A percentile compares a stretch with the other conserved stretches of the same genome.
These are phyloP conservation scores for Anser brachyrhynchus DNA, from an alignment of 2,113 vertebrate species.

Conservation along the genomic window DNA sequence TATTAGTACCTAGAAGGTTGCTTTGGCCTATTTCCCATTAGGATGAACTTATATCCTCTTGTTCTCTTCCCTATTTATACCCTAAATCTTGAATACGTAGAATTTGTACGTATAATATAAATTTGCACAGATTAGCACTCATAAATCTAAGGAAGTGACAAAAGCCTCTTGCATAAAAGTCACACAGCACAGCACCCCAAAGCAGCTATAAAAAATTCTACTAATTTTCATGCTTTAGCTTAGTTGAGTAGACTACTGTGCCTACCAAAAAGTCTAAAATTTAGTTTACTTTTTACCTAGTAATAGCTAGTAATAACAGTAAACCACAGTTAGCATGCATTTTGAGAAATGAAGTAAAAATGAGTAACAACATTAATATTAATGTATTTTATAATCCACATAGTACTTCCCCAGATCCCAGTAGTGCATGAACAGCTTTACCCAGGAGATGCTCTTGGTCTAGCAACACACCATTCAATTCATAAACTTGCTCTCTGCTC, in stretches of 20 bases:
- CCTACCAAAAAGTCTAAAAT: not conserved
- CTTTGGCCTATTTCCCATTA: not conserved
- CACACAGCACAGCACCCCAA: not conserved
- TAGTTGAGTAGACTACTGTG: not conserved
- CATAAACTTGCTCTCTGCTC: not conserved
- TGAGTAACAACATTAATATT: not conserved
- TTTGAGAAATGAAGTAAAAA: not conserved
- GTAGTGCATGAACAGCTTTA: rapidly evolving
- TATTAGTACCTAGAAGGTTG: not conserved
- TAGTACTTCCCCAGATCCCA: not conserved
- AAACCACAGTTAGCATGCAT: not conserved
- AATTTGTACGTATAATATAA: not conserved
- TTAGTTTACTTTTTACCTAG: not conserved
- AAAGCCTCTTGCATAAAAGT: not conserved
- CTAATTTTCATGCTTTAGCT: not conserved
- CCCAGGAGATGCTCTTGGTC: not conserved
- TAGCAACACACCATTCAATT: not conserved
- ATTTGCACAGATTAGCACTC: not conserved
- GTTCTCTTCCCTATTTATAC: not conserved
- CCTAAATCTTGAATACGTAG: not conserved
- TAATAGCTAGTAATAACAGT: not conserved
- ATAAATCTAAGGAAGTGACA: not conserved
- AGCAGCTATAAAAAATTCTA: not conserved
- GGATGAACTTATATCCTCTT: not conserved
- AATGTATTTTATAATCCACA: not conserved